These are phyloP conservation scores for Pseudopodoces humilis DNA, from an alignment of 2,113 vertebrate species.

Conservation along the genomic window DNA sequence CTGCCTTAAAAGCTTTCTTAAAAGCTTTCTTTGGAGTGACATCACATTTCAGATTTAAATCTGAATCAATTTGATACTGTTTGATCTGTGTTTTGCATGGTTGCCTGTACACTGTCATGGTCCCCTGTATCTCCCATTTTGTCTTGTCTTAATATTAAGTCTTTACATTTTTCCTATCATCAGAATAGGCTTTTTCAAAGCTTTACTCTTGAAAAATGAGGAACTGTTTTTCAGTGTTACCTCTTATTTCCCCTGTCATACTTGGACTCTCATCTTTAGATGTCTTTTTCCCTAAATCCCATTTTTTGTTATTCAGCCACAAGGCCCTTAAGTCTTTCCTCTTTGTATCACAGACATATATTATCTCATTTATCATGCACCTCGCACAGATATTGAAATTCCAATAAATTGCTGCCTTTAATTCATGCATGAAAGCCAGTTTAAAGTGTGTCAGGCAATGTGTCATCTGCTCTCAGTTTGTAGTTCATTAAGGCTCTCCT, in stretches of 20 bases:
- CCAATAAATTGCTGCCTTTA: neutral
- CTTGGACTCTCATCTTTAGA: neutral
- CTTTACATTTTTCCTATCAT: neutral
- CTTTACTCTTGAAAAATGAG: neutral
- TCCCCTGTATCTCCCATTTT: neutral
- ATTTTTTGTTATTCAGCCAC: neutral
- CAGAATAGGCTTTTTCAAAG: neutral
- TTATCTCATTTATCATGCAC: neutral
- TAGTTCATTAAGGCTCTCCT: neutral
- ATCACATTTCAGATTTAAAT: neutral
- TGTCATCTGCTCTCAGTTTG: neutral
- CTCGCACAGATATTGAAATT: neutral
- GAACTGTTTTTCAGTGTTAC: neutral
- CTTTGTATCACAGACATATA: neutral
- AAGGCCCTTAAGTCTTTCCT: neutral
- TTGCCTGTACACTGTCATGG: neutral
- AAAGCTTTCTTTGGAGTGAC: neutral
- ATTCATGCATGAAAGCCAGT: neutral
- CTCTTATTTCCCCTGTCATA: neutral
- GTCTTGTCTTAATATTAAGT: neutral
- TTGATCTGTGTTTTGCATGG: neutral
- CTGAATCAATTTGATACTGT: neutral
- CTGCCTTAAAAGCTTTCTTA: neutral
- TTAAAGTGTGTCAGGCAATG: neutral
- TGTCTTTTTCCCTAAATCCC: neutral